Conservation (phyloP, 2,113 vertebrate genomes). For the Gymnarchus niloticus region DNA sequence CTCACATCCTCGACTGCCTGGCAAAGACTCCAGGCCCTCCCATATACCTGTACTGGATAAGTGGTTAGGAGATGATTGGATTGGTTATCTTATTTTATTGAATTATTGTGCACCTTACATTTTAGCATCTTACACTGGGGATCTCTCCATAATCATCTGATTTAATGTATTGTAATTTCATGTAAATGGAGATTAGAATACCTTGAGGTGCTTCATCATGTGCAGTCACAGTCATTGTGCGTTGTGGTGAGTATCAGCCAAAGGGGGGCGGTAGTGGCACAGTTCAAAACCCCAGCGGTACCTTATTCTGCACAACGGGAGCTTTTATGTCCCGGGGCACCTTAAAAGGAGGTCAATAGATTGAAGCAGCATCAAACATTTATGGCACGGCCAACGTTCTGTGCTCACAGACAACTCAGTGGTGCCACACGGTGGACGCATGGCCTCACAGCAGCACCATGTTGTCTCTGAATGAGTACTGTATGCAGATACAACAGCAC, state of each 20-base stretch:
- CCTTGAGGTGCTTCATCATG: neutral
- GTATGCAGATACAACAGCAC: neutral
- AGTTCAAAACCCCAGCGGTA: too few species aligned
- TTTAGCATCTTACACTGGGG: neutral
- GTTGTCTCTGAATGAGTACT: too few species aligned
- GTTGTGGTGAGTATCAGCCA: neutral
- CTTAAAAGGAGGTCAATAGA: slow-evolving; percentile 58
- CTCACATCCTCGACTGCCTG: neutral
- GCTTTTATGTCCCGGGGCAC: slow-evolving; percentile 43
- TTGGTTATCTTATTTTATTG: neutral
- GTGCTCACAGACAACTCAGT: slow-evolving; percentile 31
- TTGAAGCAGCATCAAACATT: slow-evolving; percentile 56
- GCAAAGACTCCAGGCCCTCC: neutral
- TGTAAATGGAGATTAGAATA: neutral
- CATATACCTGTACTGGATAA: neutral
- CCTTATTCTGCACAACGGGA: slow-evolving; percentile 21
- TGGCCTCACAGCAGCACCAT: slow-evolving; percentile 40
- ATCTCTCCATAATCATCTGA: neutral
- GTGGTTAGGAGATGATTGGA: neutral
- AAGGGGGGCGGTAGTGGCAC: neutral
- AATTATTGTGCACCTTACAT: neutral
- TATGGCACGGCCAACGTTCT: slow-evolving; percentile 41
- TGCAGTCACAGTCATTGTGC: neutral
- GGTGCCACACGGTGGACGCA: slow-evolving; percentile 55
- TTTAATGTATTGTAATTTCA: neutral